Evolutionary conservation across 2,888 invertebrate species (phyloP).

Genomic region (Orchesellides sinensis): DNA sequence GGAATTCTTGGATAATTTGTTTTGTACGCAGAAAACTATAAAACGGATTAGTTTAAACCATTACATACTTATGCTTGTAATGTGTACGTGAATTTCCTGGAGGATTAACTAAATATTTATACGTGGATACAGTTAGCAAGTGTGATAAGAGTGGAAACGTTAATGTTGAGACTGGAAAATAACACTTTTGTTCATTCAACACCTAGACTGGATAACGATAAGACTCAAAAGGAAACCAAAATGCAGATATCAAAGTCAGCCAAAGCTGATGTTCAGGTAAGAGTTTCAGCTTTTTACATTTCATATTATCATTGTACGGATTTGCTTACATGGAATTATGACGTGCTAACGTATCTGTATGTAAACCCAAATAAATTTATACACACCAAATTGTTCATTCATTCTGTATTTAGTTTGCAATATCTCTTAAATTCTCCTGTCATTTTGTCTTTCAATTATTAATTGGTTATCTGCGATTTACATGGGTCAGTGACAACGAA

Average conservation of each 20-base stretch:
- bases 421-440: not conserved
- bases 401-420: too few relatives aligned
- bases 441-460: not conserved
- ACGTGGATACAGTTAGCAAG: not conserved
- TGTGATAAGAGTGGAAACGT: not conserved
- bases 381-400: too few relatives aligned
- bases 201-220: conserved; percentile 63
- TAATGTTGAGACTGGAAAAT: not conserved
- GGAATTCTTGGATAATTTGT: conserved; percentile 13
- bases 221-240: conserved; percentile 58
- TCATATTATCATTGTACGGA: not conserved
- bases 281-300: too few relatives aligned
- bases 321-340: too few relatives aligned
- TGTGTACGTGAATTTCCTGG: too few relatives aligned
- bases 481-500: too few relatives aligned
- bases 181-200: not conserved
- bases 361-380: too few relatives aligned
- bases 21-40: too few relatives aligned
- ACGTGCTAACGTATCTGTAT: too few relatives aligned
- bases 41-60: too few relatives aligned
- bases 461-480: too few relatives aligned
- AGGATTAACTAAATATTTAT: not conserved
- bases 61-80: too few relatives aligned
- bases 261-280: conserved; percentile 52
- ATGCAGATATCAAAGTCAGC: conserved; percentile 62